Evolutionary conservation across 2,797 vertebrate species (phyloP).

Genomic region (Notoglanidium macrostoma): DNA sequence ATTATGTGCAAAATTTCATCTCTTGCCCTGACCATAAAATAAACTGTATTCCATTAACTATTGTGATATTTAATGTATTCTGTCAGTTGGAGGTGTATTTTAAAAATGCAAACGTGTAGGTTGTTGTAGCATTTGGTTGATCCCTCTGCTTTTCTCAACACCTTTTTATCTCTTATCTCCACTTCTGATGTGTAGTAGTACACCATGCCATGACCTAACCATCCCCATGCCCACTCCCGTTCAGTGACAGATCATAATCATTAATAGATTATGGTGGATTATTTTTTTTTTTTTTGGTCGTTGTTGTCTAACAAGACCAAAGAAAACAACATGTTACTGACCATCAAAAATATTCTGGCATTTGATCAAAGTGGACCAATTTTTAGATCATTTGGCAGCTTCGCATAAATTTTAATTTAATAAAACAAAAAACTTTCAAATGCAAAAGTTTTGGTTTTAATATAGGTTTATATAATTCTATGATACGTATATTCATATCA

Average conservation of each 20-base stretch:
- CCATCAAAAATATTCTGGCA: neutral
- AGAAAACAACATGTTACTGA: neutral
- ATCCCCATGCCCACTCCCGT: too few species aligned
- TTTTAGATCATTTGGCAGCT: slow-evolving; percentile 4
- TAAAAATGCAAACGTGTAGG: neutral
- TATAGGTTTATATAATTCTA: neutral
- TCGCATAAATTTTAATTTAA: neutral
- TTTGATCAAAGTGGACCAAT: neutral
- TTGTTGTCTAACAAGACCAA: neutral
- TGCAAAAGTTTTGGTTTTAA: neutral
- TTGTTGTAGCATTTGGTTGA: neutral
- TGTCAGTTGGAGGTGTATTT: neutral
- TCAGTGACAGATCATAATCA: neutral
- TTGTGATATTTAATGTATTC: neutral
- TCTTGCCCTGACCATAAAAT: neutral
- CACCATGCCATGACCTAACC: neutral
- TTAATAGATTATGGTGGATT: neutral
- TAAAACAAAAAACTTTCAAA: neutral
- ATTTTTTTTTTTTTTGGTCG: neutral
- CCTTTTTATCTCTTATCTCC: neutral
- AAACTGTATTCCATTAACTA: neutral
- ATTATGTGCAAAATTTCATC: slow-evolving; percentile 9
- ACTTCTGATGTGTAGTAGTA: neutral
- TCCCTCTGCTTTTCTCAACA: neutral
- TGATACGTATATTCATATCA: neutral